Evolutionary conservation across 2,113 vertebrate genomes (phyloP), one percentile per base, ranked within the genome.

Genomic region (Cyanocitta stelleri): DNA sequence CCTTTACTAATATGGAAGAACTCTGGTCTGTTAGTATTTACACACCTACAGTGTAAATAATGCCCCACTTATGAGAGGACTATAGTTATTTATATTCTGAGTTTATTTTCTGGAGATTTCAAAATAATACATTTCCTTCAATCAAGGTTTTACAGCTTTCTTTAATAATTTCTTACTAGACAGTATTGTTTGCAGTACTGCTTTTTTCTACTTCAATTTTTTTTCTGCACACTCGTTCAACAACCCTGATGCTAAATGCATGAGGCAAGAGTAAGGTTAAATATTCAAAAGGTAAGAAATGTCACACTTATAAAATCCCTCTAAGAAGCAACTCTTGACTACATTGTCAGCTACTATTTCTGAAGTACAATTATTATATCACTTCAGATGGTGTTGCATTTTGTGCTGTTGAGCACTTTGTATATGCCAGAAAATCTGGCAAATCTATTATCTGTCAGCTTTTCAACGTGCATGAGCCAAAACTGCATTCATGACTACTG

Each of bases 361-460:
- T 93, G 76, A 89, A 78, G 79, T 84, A 81, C 74, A 75, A 73
- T 96, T 93, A 84, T 68, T 68, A 4, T 89, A 87, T 92, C 64
- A 64, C 86, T 81, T 92, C 69, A 90, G 76, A 78, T 78, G 92
- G 88, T 75, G 74, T 76, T 86, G 68, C 61, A 61, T 92, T 91
- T 89, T 89, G 41, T 94, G 61, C 76, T 87, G 64, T 78, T 67
- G 80, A 94, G 43, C 41, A 51, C 46, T 94, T 74, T 56, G 23
- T 89, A 18, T 71, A 27, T 86, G 55, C 64, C 83, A 78, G 37
- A 61, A 49, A 86, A 85, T 72, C 68, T 83, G 79, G 44, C 61
- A 90, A 86, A 74, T 78, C 61, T 84, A 3, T 84, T 93, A 35
- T 19, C 17, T 86, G 9, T 72, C 48, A 63, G 66, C 48, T 87